Evolutionary conservation across 2,113 vertebrate genomes (phyloP).

Genomic region (Macroglossus sobrinus): DNA sequence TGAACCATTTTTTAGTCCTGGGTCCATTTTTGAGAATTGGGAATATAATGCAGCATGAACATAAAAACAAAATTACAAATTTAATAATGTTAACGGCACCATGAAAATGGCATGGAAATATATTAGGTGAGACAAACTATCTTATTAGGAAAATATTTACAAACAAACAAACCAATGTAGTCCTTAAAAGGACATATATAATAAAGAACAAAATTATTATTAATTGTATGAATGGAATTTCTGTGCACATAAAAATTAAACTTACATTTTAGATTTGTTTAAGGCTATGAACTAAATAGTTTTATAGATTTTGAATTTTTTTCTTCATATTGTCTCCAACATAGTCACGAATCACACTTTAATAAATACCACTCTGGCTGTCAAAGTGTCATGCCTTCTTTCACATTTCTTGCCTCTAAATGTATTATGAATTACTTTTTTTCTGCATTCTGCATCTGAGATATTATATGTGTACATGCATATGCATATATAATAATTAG

Average conservation of each 20-base stretch:
- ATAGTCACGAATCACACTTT: not conserved
- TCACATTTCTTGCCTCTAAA: not conserved
- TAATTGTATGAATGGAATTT: conserved; percentile 29
- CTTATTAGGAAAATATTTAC: conserved; percentile 29
- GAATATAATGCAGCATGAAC: not conserved
- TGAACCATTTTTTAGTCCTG: conserved; percentile 48
- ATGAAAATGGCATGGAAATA: conserved; percentile 42
- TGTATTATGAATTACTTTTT: not conserved
- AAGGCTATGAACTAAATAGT: not conserved
- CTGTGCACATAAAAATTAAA: conserved; percentile 41
- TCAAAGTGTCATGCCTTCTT: not conserved
- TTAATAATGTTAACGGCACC: conserved; percentile 51
- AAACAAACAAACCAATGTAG: not conserved
- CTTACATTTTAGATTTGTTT: conserved; percentile 31
- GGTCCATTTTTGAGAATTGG: conserved; percentile 33
- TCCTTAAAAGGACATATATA: conserved; percentile 6
- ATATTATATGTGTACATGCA: not conserved
- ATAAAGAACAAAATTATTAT: not conserved
- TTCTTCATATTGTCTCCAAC: not conserved
- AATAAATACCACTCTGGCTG: not conserved
- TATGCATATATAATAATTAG: not conserved
- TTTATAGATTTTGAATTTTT: not conserved
- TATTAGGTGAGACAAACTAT: conserved; percentile 57
- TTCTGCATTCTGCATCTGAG: not conserved
- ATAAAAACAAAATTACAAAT: conserved; percentile 67